Percentiles rank a stretch among this genome's conserved stretches.
phyloP scores from a whole-genome alignment of 2,888 invertebrate species.

The Eucera pruinosa region DNA sequence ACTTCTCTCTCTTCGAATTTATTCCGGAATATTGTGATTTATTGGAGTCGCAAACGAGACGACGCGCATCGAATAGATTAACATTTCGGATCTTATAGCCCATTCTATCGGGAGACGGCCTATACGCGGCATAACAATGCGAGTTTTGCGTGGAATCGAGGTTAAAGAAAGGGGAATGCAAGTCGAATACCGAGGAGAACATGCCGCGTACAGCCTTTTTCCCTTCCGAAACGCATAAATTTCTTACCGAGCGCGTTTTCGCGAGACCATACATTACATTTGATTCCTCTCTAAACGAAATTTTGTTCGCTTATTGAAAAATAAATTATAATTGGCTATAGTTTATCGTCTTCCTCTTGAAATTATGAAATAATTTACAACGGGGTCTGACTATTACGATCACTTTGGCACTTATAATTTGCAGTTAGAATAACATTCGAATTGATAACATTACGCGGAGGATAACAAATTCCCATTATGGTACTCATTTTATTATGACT shows the following conservation, averaged over 20 bases:
- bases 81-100: constrained; percentile 48
- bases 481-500: no score
- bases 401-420: no score
- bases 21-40: constrained; percentile 56
- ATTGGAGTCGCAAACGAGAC: constrained; percentile 23
- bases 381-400: no score
- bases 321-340: no score
- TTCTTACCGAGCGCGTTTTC: not conserved
- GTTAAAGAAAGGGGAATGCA: constrained; percentile 69
- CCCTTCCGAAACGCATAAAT: constrained; percentile 9
- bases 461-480: no score
- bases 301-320: no score
- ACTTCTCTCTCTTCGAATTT: constrained; percentile 18
- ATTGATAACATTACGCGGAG: no score
- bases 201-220: constrained; percentile 23
- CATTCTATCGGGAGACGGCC: constrained; percentile 41
- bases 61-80: constrained; percentile 60
- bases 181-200: constrained; percentile 53
- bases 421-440: no score
- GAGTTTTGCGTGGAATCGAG: constrained; percentile 67
- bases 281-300: no score
- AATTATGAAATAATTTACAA: no score
- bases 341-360: no score
- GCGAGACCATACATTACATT: not conserved
- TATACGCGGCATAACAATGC: constrained; percentile 67